A percentile compares a stretch with the other conserved stretches of the same genome.
phyloP scores from a whole-genome alignment of 2,113 vertebrate species.

The Nothoprocta pentlandii region DNA sequence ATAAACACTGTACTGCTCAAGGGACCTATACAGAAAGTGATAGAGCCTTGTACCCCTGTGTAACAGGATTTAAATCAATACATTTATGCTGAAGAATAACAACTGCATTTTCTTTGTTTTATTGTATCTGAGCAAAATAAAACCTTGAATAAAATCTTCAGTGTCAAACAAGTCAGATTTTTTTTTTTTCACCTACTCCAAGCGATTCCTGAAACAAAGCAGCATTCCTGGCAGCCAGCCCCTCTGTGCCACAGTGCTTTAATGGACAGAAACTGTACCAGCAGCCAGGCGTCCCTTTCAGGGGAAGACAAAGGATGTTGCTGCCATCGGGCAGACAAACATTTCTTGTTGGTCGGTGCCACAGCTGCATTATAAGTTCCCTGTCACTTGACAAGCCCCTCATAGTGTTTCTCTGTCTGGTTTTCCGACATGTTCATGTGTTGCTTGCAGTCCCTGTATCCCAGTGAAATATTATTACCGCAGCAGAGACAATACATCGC shows the following conservation, averaged over 20 bases:
- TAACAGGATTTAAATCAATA: neutral
- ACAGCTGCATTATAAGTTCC: constrained; percentile 45
- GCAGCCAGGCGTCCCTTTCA: constrained; percentile 61
- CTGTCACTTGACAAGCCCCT: constrained; percentile 30
- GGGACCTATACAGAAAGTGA: neutral
- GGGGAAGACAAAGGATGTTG: constrained; percentile 51
- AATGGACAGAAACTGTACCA: constrained; percentile 68
- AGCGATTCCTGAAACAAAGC: neutral
- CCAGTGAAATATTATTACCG: neutral
- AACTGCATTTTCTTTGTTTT: neutral
- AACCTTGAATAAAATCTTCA: neutral
- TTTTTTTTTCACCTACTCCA: neutral
- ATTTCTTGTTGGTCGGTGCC: constrained; percentile 64
- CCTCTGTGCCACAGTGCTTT: constrained; percentile 68
- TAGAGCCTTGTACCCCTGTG: neutral
- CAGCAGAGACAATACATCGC: neutral
- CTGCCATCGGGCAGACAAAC: constrained; percentile 45
- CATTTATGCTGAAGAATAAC: neutral
- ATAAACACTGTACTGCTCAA: neutral
- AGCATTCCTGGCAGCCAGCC: neutral
- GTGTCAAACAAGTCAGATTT: rapidly evolving
- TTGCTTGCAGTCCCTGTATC: neutral
- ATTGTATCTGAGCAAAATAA: neutral
- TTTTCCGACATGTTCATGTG: neutral
- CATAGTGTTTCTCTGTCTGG: neutral